Base-by-base conservation (phyloP, 2,888 invertebrate species). In the Polia nebulosa region DNA sequence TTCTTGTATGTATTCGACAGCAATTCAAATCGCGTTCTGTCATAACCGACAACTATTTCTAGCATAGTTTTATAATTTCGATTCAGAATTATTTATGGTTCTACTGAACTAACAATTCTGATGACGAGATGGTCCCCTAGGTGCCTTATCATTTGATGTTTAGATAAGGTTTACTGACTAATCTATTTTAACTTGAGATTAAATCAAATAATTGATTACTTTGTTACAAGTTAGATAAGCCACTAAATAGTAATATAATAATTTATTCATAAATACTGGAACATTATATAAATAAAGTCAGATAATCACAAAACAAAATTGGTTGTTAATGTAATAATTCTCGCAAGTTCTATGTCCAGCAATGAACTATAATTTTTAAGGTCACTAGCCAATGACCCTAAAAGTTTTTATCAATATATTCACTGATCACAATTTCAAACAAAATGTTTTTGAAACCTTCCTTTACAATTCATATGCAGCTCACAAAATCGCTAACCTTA, bases 401-500 rank as follows among this genome's bases (percentile, higher is more conserved):
- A 51, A 0, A 9, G n/a, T 5, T 49, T 68, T 39, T 8, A 34
- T 22, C 5, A 39, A 32, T 34, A 52, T 25, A 44, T 41, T 41
- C 6, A n/a, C 7, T 13, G 6, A 25, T 29, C 0, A 25, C 7
- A n/a, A 36, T 51, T 34, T 41, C 0, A 22, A 65, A 34, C 1
- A n/a, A 57, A 34, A 20, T 3, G 7, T 8, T 45, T 32, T 11
- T 36, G 8, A 7, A 2, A 13, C 11, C 11, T 13, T 0, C 25
- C 20, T 20, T 45, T 53, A 29, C 13, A 27, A 66, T 20, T 52
- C 27, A 47, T 1, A 4, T 29, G 47, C 80, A 69, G 63, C 76
- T 77, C 72, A 41, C 81, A 64, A 77, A 57, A 64, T 76, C 77
- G 81, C 72, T 77, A 77, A 80, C 72, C 4, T 52, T 39, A 51